Evolutionary conservation across 2,113 vertebrate genomes (phyloP).

Genomic region (Eulemur rufifrons): DNA sequence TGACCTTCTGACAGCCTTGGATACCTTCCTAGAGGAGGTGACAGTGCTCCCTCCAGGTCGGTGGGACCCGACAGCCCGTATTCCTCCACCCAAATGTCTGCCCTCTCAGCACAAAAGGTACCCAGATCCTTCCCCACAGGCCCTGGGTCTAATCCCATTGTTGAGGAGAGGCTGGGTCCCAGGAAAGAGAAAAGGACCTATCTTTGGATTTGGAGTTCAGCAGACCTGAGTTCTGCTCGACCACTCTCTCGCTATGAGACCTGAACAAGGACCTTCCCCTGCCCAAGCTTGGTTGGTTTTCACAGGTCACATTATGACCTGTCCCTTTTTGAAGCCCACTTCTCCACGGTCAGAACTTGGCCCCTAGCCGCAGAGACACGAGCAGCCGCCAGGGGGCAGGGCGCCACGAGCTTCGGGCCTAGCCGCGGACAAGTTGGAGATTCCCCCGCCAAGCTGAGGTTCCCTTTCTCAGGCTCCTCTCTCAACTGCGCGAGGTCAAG

Average conservation of each 20-base stretch:
- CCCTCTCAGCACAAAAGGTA: constrained; percentile 83
- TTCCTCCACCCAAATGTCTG: constrained; percentile 80
- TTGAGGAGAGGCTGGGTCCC: background rate
- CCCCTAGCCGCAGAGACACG: background rate
- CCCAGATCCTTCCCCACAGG: background rate
- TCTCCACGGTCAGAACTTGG: background rate
- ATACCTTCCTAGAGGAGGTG: constrained; percentile 84
- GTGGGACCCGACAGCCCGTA: constrained; percentile 84
- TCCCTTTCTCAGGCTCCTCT: constrained; percentile 59
- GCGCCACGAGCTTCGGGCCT: background rate
- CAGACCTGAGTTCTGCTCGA: background rate
- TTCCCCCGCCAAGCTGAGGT: background rate
- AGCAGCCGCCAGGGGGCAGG: constrained; percentile 50
- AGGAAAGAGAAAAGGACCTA: background rate
- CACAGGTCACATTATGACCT: background rate
- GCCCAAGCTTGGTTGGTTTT: background rate
- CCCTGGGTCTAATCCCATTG: background rate
- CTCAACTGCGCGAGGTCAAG: constrained; percentile 39
- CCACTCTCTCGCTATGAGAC: background rate
- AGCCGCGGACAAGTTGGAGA: background rate
- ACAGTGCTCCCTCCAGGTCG: constrained; percentile 86
- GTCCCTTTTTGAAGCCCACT: background rate
- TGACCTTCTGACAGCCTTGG: constrained; percentile 82
- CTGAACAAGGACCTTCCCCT: background rate
- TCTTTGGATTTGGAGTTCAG: background rate